Evolutionary conservation across 2,888 invertebrate genomes (phyloP), one percentile per base, ranked within the genome.

Genomic region (Acronicta psi): DNA sequence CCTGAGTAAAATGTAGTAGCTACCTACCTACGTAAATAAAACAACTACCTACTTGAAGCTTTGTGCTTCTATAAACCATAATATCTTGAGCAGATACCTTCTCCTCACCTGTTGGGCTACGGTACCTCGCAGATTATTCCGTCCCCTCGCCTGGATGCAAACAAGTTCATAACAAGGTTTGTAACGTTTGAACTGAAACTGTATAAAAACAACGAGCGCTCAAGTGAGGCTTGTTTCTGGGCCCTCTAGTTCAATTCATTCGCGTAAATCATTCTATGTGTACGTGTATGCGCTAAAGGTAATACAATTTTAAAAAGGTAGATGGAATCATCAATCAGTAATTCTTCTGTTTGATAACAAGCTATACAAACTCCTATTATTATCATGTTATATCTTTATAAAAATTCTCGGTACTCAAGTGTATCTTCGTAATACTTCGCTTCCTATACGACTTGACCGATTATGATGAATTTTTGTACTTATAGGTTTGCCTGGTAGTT

Each of bases 81-180:
- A 41, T 50, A 68, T 25, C 36, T 36, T 37, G 16, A 34, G 41
- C 41, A 14, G 36, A 50, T 37, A 54, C 16, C 44, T 57, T 46
- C 9, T 25, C 16, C 36, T 45, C 25, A 75, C 68, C 75, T 77
- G 80, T 77, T 81, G 77, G 71, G 50, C 54, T 43, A 25, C 29
- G 51, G 64, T 64, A 61, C 54, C 43, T 46, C 23, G 29, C 36
- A 62, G 62, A 72, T 73, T 75, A 73, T 63, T 61, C 69, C 58
- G 49, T 59, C 68, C 68, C 75, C 72, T 72, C 59, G 59, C 69
- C 56, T 57, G 69, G 76, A 79, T 83, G 82, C 80, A 84, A 85
- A 84, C 80, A 83, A 81, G 75, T 77, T 77, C 77, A 83, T 84
- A 81, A 81, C 79, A 81, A 77, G 75, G 69, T 81, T 81, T 69